Evolutionary conservation across 2,797 vertebrate species (phyloP).

Genomic region (Lepilemur ruficaudatus): DNA sequence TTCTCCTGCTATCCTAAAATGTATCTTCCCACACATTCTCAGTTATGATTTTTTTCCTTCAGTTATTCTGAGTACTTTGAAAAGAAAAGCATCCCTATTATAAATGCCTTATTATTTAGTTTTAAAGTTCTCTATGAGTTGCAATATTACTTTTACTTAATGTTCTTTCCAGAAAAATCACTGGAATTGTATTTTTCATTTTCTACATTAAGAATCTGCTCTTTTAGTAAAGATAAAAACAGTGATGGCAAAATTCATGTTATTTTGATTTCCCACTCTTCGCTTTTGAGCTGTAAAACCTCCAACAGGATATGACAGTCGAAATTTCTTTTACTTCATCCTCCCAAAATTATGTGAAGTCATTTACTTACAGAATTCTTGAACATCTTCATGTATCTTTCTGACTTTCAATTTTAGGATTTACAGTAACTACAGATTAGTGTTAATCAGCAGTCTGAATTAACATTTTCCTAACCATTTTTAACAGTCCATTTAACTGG

Average conservation of each 20-base stretch:
- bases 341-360: background rate
- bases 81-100: background rate
- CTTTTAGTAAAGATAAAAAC: background rate
- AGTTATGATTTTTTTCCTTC: background rate
- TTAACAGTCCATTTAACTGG: background rate
- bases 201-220: constrained; percentile 14
- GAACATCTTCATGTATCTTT: background rate
- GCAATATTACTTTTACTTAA: background rate
- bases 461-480: background rate
- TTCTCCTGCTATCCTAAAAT: constrained; percentile 1
- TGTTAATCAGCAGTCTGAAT: background rate
- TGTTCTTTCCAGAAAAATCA: background rate
- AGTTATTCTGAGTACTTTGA: background rate
- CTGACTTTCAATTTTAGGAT: background rate
- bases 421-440: background rate
- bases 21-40: background rate
- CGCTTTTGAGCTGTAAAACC: background rate
- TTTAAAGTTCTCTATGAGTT: background rate
- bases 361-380: background rate
- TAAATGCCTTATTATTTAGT: background rate
- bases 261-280: background rate
- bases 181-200: background rate
- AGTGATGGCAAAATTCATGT: background rate
- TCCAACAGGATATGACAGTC: background rate
- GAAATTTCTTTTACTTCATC: background rate